phyloP scores from a whole-genome alignment of 2,113 vertebrate species.

The Onychorhynchus coronatus region DNA sequence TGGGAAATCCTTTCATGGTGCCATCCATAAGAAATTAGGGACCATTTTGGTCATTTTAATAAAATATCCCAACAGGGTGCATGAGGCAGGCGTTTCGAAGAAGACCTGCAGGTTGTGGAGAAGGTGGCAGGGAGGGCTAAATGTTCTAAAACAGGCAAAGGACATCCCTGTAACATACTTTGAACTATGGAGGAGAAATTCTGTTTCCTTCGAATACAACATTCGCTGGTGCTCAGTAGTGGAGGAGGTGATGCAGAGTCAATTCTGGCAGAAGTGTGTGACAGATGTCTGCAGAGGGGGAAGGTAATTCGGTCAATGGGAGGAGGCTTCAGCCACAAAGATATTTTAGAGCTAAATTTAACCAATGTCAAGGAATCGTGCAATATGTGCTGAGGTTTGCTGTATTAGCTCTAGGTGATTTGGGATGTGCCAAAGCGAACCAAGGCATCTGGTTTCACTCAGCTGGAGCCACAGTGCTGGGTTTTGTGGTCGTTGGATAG shows the following conservation, averaged over 20 bases:
- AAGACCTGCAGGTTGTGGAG: background rate
- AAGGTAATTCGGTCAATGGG: background rate
- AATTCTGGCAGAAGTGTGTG: background rate
- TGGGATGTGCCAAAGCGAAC: background rate
- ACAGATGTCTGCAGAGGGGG: background rate
- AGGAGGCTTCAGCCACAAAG: background rate
- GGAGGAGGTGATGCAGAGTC: background rate
- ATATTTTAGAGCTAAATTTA: background rate
- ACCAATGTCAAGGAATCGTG: background rate
- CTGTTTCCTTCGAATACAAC: background rate
- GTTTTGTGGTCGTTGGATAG: background rate
- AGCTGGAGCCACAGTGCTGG: background rate
- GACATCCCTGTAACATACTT: background rate
- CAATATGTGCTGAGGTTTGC: background rate
- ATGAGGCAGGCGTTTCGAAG: background rate
- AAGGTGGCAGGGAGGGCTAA: background rate
- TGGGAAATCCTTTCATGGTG: background rate
- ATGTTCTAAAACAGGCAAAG: background rate
- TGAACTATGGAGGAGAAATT: background rate
- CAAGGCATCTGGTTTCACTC: background rate
- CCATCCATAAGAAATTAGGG: background rate
- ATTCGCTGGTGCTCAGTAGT: background rate
- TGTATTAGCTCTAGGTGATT: background rate
- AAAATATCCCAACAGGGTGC: fast-evolving
- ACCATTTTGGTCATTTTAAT: background rate